Percentiles rank a stretch among this genome's conserved stretches.
phyloP scores from a whole-genome alignment of 1,140 invertebrate genomes.

The Ylistrum balloti region DNA sequence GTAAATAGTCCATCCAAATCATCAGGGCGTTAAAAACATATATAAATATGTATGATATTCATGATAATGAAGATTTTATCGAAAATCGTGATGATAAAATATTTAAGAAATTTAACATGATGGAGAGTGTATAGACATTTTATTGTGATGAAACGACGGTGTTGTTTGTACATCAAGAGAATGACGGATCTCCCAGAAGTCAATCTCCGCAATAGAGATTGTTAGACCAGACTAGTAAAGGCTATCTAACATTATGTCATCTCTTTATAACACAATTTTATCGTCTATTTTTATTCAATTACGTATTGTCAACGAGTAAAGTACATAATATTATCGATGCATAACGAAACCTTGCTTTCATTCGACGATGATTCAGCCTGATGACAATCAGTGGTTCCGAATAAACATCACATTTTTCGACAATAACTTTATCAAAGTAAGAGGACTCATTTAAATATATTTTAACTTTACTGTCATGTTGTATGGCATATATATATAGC shows the following conservation, averaged over 20 bases:
- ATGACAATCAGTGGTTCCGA: not conserved
- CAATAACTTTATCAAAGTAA: constrained; percentile 12
- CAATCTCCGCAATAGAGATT: not conserved
- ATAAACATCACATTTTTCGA: constrained; percentile 22
- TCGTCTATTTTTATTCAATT: constrained; percentile 29
- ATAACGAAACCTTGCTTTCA: not conserved
- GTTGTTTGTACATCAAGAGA: not conserved
- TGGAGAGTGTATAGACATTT: not conserved
- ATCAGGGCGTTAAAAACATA: too few relatives aligned
- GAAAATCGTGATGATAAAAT: not conserved
- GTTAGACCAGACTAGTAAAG: not conserved
- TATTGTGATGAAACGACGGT: not conserved
- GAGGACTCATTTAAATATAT: constrained; percentile 31
- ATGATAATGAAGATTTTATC: constrained; percentile 7
- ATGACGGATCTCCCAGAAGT: not conserved
- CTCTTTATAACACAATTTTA: not conserved
- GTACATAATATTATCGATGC: constrained; percentile 35
- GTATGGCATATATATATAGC: constrained; percentile 16
- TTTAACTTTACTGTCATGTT: constrained; percentile 28
- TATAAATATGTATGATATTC: not conserved
- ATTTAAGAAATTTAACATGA: not conserved
- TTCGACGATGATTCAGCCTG: not conserved
- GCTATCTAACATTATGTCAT: not conserved
- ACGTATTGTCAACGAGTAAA: not conserved
- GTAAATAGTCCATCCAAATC: too few relatives aligned